Conservation (phyloP, 2,797 vertebrate species). For the Pangasius mekongensis region DNA sequence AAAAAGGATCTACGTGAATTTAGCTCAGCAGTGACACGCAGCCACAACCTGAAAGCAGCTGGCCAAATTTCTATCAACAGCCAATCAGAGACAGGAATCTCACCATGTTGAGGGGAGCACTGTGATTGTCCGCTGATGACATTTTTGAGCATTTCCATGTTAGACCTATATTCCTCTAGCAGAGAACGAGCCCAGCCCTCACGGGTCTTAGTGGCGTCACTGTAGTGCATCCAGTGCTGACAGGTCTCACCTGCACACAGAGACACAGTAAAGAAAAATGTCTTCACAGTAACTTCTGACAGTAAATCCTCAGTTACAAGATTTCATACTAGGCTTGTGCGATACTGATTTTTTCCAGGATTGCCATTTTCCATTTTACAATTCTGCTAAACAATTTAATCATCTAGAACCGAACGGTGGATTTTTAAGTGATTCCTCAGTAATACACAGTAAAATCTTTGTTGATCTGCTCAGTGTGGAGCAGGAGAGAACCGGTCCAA, state of each 20-base stretch:
- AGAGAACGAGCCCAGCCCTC: constrained; percentile 88
- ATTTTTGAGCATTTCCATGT: constrained; percentile 92
- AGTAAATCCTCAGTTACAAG: background rate
- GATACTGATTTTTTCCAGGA: background rate
- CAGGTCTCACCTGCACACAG: constrained; percentile 84
- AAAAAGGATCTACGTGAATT: background rate
- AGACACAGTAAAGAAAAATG: background rate
- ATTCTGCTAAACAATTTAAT: background rate
- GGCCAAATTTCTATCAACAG: background rate
- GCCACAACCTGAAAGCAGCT: background rate
- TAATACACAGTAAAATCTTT: background rate
- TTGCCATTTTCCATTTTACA: background rate
- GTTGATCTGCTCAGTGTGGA: background rate
- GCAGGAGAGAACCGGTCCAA: background rate
- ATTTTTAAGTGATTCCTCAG: background rate
- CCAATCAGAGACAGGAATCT: background rate
- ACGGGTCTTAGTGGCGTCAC: constrained; percentile 91
- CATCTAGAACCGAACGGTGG: background rate
- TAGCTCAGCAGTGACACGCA: background rate
- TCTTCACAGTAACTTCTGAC: background rate
- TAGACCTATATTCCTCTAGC: constrained; percentile 89
- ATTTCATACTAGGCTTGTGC: background rate
- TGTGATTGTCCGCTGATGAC: constrained; percentile 77
- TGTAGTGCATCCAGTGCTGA: constrained; percentile 95
- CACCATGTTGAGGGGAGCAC: constrained; percentile 83